Conservation (phyloP, 2,888 invertebrate genomes). For the Crossocerus cetratus region DNA sequence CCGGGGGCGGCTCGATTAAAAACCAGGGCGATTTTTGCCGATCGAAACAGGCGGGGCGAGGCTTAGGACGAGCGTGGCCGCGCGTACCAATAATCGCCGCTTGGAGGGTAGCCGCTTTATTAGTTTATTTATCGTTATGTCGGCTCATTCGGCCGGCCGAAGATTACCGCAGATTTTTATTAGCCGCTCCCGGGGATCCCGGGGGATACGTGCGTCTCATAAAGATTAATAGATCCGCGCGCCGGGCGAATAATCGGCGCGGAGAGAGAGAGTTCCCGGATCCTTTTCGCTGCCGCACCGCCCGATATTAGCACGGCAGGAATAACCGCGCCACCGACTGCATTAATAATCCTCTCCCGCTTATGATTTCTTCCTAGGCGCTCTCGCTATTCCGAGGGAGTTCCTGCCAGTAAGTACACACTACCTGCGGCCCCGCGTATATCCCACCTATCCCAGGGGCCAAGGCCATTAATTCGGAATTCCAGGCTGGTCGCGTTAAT, state of each 20-base stretch:
- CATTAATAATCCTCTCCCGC: too few species aligned
- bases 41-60: slow-evolving; percentile 43
- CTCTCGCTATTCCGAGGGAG: too few species aligned
- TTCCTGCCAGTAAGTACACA: too few species aligned
- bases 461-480: too few species aligned
- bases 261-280: slow-evolving; percentile 21
- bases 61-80: neutral
- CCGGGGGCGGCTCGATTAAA: slow-evolving; percentile 63
- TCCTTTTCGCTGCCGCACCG: slow-evolving; percentile 1
- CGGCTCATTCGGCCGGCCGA: slow-evolving; percentile 56
- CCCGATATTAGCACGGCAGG: too few species aligned
- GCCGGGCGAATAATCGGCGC: slow-evolving; percentile 44
- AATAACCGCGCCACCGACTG: too few species aligned
- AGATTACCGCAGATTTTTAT: slow-evolving; percentile 74
- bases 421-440: too few species aligned
- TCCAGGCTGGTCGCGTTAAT: too few species aligned
- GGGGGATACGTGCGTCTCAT: slow-evolving; percentile 64
- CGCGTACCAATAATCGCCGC: slow-evolving; percentile 45
- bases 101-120: slow-evolving; percentile 57
- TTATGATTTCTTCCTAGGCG: too few species aligned
- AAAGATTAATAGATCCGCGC: slow-evolving; percentile 64
- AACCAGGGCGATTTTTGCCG: slow-evolving; percentile 55
- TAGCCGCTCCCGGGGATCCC: slow-evolving; percentile 58
- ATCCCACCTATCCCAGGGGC: too few species aligned
- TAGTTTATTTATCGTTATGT: slow-evolving; percentile 69